phyloP scores from a whole-genome alignment of 1,140 invertebrate species.

The Brachionus koreanus region DNA sequence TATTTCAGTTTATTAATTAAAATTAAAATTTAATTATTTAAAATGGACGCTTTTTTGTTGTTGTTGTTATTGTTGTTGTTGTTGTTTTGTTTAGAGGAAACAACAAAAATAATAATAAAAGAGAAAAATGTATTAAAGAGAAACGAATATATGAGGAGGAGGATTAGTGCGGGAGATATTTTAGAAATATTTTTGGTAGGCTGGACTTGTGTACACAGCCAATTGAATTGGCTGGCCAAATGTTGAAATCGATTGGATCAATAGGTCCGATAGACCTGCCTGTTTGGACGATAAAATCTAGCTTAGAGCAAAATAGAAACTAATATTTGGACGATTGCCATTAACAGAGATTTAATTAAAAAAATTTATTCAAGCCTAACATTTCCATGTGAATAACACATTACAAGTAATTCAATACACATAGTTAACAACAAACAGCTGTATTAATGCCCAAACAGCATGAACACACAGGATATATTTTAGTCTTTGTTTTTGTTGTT shows the following conservation, averaged over 20 bases:
- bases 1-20: no score
- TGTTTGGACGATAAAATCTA: not conserved
- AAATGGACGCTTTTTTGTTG: no score
- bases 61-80: no score
- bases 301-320: not conserved
- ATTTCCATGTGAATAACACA: not conserved
- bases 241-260: not conserved
- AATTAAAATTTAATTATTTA: no score
- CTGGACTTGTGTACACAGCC: not conserved
- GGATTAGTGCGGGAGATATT: not conserved
- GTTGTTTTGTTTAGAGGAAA: no score
- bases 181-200: not conserved
- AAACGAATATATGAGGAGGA: not conserved
- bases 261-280: not conserved
- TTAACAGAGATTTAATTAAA: not conserved
- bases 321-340: slow-evolving; percentile 6
- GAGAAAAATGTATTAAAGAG: not conserved
- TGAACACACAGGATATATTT: not conserved
- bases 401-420: slow-evolving; percentile 2
- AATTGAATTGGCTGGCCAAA: not conserved
- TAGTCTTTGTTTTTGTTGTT: not conserved
- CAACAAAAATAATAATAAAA: no score
- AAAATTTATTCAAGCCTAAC: not conserved
- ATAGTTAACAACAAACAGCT: not conserved
- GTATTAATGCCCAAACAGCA: not conserved